Percentiles rank a stretch among this genome's conserved stretches.
phyloP scores from a whole-genome alignment of 2,113 vertebrate species.

The Phylloscopus trochiloides region DNA sequence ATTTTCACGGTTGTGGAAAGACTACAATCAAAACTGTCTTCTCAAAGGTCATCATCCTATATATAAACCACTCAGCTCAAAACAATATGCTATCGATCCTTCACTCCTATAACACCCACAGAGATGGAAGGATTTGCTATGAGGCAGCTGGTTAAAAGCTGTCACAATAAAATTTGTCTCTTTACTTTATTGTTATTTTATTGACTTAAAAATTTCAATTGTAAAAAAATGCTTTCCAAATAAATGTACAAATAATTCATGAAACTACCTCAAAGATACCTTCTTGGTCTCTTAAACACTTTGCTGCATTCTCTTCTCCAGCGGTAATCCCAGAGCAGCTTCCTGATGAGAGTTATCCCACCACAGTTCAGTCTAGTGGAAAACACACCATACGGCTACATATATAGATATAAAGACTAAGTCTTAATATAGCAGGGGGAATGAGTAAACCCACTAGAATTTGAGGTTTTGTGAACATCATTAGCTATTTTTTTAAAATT shows the following conservation, averaged over 20 bases:
- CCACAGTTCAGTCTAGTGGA: background rate
- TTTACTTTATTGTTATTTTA: background rate
- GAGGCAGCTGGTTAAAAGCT: background rate
- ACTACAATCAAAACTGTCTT: background rate
- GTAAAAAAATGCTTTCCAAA: background rate
- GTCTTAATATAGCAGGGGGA: background rate
- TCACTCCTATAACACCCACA: background rate
- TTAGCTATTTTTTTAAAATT: constrained; percentile 45
- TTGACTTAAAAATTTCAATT: background rate
- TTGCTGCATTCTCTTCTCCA: background rate
- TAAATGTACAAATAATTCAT: background rate
- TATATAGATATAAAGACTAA: constrained; percentile 5
- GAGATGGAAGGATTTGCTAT: background rate
- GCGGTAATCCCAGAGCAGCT: background rate
- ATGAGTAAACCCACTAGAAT: constrained; percentile 62
- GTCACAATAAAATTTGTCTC: background rate
- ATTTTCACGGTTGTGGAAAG: background rate
- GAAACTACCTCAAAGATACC: background rate
- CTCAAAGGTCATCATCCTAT: background rate
- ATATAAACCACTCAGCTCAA: background rate
- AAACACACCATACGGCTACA: background rate
- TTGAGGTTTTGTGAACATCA: constrained; percentile 59
- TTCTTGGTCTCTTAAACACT: background rate
- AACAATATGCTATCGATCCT: background rate
- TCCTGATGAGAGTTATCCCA: background rate